phyloP scores from a whole-genome alignment of 2,113 vertebrate genomes.

The Leptodactylus fuscus region DNA sequence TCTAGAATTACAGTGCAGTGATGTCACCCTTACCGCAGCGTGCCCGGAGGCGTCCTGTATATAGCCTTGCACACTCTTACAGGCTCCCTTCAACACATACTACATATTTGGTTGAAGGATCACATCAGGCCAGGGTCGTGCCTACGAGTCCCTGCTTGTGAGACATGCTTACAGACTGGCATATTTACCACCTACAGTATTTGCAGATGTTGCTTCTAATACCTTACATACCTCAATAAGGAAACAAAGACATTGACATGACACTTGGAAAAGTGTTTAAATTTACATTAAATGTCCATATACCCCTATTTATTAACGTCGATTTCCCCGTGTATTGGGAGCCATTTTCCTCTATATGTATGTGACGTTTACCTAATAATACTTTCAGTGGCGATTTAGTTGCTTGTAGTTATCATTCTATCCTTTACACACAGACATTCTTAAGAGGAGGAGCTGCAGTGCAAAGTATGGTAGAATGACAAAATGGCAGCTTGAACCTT shows the following conservation, averaged over 20 bases:
- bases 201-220: constrained; percentile 29
- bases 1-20: not conserved
- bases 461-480: no score
- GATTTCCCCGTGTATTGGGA: no score
- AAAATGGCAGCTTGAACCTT: no score
- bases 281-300: not conserved
- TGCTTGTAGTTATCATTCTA: no score
- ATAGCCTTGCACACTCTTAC: not conserved
- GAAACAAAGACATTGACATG: not conserved
- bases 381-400: no score
- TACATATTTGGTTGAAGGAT: constrained; percentile 26
- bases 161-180: constrained; percentile 2
- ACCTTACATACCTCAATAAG: not conserved
- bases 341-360: not conserved
- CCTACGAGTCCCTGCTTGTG: constrained; percentile 20
- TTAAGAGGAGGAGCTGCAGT: no score
- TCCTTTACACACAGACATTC: no score
- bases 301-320: not conserved
- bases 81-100: constrained; percentile 3
- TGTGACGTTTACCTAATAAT: no score
- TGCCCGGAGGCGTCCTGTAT: not conserved
- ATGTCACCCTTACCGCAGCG: not conserved
- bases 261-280: no score
- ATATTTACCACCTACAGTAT: not conserved
- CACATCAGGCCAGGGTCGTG: not conserved